Evolutionary conservation across 2,113 vertebrate genomes (phyloP).

Genomic region (Carollia perspicillata): DNA sequence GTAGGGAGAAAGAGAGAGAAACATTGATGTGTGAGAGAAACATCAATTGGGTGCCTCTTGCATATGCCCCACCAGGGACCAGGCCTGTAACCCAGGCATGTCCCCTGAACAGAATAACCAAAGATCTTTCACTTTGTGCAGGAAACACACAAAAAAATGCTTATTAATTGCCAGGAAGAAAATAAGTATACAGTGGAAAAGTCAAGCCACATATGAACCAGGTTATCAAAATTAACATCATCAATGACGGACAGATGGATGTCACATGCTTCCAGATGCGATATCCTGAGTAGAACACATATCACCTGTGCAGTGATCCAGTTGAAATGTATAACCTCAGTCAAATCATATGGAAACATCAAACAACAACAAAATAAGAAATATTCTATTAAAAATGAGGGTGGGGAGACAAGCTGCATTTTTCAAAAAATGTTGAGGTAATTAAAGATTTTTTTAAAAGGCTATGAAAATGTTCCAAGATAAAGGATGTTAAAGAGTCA

Average conservation of each 20-base stretch:
- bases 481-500: slow-evolving; percentile 36
- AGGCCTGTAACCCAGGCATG: too few relatives aligned
- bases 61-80: too few relatives aligned
- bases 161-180: slow-evolving; percentile 18
- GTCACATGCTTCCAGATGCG: not conserved
- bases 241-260: not conserved
- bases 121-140: too few relatives aligned
- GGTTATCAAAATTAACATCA: slow-evolving; percentile 7
- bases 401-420: not conserved
- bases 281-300: not conserved
- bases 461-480: not conserved
- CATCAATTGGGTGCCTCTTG: too few relatives aligned
- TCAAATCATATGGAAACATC: not conserved
- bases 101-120: too few relatives aligned
- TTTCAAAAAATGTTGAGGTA: slow-evolving; percentile 26
- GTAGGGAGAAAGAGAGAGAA: too few relatives aligned
- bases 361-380: slow-evolving; percentile 29
- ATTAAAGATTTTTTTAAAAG: not conserved
- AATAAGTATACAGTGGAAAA: not conserved
- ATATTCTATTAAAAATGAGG: not conserved
- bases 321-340: not conserved
- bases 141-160: not conserved
- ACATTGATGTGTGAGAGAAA: too few relatives aligned
- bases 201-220: not conserved
- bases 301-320: not conserved